These are phyloP conservation scores for Geococcyx californianus DNA, from an alignment of 2,113 vertebrate species.

Conservation along the genomic window DNA sequence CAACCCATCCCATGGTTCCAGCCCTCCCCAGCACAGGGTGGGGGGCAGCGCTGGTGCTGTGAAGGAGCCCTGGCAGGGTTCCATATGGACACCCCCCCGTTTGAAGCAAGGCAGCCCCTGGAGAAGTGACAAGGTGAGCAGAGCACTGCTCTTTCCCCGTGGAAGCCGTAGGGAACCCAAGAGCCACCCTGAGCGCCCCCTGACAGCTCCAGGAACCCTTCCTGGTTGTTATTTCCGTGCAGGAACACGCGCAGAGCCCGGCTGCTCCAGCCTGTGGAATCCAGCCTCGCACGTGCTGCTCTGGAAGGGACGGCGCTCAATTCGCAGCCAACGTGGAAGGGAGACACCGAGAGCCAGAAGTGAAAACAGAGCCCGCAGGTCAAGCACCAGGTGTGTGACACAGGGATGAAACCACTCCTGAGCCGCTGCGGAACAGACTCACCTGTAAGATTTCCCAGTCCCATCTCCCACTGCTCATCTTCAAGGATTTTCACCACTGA, in stretches of 20 bases:
- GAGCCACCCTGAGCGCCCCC: neutral
- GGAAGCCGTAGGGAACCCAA: fast-evolving
- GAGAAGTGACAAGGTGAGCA: neutral
- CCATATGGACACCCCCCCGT: fast-evolving
- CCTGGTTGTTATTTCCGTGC: neutral
- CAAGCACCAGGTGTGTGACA: neutral
- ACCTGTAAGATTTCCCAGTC: neutral
- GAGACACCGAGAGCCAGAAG: neutral
- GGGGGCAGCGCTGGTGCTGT: too few species aligned
- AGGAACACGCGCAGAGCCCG: neutral
- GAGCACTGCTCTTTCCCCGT: neutral
- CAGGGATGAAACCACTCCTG: fast-evolving
- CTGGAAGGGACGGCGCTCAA: too few species aligned
- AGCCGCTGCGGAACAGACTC: neutral
- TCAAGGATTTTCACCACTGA: neutral
- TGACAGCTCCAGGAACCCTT: neutral
- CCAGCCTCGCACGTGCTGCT: too few species aligned
- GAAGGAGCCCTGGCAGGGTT: neutral
- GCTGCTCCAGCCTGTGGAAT: too few species aligned
- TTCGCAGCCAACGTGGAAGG: too few species aligned
- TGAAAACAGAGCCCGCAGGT: neutral
- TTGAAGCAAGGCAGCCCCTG: neutral
- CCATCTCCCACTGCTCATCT: neutral
- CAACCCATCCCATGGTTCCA: too few species aligned
- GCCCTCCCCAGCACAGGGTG: neutral